Conservation (phyloP, 2,113 vertebrate genomes). For the cattle (Bos taurus) region DNA sequence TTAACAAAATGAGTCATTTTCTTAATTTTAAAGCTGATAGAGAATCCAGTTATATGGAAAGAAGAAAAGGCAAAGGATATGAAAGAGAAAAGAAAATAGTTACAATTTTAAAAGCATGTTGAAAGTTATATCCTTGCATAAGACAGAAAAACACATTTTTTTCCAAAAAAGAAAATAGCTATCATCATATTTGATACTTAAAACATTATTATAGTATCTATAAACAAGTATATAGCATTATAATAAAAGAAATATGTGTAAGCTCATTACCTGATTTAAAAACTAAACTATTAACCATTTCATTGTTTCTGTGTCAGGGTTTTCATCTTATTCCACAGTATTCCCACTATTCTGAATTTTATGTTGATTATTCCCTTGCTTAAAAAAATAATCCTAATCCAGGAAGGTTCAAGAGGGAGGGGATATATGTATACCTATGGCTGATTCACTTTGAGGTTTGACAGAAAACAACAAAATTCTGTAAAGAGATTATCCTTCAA, state of each 20-base stretch:
- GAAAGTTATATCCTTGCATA: not conserved
- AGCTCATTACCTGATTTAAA: not conserved
- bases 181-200: not conserved
- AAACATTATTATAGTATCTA: not conserved
- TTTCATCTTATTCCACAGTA: not conserved
- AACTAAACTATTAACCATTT: not conserved
- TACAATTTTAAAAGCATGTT: not conserved
- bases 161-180: not conserved
- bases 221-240: not conserved
- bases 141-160: not conserved
- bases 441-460: not conserved
- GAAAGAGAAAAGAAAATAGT: not conserved
- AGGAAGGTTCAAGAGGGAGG: not conserved
- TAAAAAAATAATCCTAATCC: not conserved
- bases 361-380: not conserved
- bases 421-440: not conserved
- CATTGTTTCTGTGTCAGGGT: not conserved
- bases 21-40: not conserved
- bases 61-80: not conserved
- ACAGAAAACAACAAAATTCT: not conserved
- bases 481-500: not conserved
- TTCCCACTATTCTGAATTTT: not conserved
- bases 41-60: not conserved
- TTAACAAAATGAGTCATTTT: slow-evolving; percentile 37
- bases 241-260: not conserved